phyloP scores from a whole-genome alignment of 1,140 invertebrate species.

The Scaptomyza montana region DNA sequence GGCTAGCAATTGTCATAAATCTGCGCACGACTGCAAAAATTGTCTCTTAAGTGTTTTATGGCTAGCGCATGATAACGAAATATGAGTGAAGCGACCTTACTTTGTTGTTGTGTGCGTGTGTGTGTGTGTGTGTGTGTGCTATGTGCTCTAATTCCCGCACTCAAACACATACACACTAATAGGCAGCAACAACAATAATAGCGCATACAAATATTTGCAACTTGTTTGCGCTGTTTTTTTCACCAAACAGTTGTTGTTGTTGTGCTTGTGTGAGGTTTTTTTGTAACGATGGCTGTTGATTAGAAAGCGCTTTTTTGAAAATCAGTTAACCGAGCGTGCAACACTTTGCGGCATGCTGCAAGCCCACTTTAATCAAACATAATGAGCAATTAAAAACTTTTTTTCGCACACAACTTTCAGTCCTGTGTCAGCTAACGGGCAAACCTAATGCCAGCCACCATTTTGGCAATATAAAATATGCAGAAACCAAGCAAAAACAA shows the following conservation, averaged over 20 bases:
- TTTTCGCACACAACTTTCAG: constrained; percentile 21
- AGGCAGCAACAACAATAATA: constrained; percentile 25
- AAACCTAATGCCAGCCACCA: not conserved
- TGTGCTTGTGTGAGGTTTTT: constrained; percentile 1
- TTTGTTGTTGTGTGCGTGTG: constrained; percentile 18
- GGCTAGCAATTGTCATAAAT: constrained; percentile 47
- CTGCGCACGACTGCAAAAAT: constrained; percentile 58
- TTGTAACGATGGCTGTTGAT: constrained; percentile 45
- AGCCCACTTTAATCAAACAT: constrained; percentile 66
- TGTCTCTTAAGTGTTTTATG: constrained; percentile 75
- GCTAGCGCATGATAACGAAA: constrained; percentile 59
- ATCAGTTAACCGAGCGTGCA: constrained; percentile 55
- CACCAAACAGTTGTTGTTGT: too few species aligned
- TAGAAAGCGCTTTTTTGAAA: constrained; percentile 72
- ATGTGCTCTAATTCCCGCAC: constrained; percentile 68
- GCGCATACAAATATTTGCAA: constrained; percentile 66
- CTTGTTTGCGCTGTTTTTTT: constrained; percentile 60
- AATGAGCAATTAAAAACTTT: constrained; percentile 78
- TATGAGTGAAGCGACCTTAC: constrained; percentile 14
- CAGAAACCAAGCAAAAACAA: not conserved
- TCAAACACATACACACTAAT: constrained; percentile 31
- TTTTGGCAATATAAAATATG: constrained; percentile 6
- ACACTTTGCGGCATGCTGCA: constrained; percentile 53
- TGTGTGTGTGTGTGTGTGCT: constrained; percentile 3
- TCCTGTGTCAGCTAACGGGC: constrained; percentile 8